phyloP scores from a whole-genome alignment of 2,113 vertebrate species.

The Choloepus hoffmanni region DNA sequence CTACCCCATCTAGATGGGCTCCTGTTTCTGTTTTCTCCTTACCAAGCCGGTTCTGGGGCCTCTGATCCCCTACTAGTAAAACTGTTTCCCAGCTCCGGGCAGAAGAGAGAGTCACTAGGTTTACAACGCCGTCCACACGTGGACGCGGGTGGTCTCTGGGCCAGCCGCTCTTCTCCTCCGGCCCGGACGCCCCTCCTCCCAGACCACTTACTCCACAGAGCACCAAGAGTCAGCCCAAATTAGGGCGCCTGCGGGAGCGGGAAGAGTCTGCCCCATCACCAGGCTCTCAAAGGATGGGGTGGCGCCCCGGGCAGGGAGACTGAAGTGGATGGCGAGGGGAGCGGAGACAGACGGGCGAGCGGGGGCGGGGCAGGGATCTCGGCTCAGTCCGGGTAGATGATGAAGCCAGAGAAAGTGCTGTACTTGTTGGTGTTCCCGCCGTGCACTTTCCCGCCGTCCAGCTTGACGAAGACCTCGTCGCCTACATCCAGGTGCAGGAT shows the following conservation, averaged over 20 bases:
- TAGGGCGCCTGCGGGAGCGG: background rate
- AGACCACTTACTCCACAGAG: background rate
- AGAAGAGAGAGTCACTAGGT: background rate
- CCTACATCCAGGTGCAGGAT: conserved; percentile 95
- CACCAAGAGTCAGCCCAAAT: background rate
- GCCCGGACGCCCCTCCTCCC: background rate
- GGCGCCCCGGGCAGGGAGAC: background rate
- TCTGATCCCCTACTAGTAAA: background rate
- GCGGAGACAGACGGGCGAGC: background rate
- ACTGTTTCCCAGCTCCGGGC: background rate
- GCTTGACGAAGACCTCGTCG: conserved; percentile 94
- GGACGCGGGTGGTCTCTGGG: background rate
- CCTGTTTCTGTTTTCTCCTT: background rate
- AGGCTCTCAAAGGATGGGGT: conserved; percentile 1
- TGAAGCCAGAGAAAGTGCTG: conserved; percentile 97
- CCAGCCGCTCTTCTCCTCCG: accelerated
- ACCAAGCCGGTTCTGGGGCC: background rate
- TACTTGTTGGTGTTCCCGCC: conserved; percentile 97
- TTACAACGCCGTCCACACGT: background rate
- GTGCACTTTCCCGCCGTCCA: conserved; percentile 95
- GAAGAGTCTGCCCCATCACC: background rate
- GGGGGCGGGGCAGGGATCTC: background rate
- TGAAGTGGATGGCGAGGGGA: background rate
- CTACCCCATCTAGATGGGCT: background rate
- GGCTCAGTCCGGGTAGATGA: conserved; percentile 94